Conservation (phyloP, 2,797 vertebrate genomes). For the Neopelma chrysocephalum region DNA sequence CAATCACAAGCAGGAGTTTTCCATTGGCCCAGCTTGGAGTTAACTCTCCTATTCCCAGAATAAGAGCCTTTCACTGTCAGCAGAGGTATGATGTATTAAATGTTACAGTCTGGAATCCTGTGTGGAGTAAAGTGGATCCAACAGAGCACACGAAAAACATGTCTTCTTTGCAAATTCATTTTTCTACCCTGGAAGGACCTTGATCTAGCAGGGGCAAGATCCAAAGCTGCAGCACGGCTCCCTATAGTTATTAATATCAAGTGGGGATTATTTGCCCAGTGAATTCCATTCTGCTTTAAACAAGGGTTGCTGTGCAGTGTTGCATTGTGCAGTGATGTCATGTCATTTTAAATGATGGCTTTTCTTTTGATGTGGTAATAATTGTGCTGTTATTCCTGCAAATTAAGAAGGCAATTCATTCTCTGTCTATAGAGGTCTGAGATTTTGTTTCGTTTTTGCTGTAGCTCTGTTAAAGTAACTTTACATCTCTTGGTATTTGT, state of each 20-base stretch:
- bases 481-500: conserved; percentile 4
- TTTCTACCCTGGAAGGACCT: not conserved
- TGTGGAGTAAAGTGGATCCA: not conserved
- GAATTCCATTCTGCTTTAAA: conserved; percentile 9
- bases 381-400: conserved; percentile 25
- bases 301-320: conserved; percentile 20
- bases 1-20: not conserved
- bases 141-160: not conserved
- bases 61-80: not conserved
- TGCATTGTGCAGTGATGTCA: conserved; percentile 28
- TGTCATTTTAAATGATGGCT: conserved; percentile 31
- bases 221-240: not conserved
- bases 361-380: conserved; percentile 54
- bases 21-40: not conserved
- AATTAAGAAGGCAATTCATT: conserved; percentile 31
- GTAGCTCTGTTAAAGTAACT: not conserved
- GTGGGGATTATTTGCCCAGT: conserved; percentile 11
- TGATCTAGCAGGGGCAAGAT: not conserved
- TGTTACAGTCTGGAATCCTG: not conserved
- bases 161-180: not conserved
- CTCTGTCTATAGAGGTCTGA: not conserved
- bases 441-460: conserved; percentile 22
- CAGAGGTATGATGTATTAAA: not conserved
- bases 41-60: not conserved
- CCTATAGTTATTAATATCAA: conserved; percentile 27